Evolutionary conservation across 1,140 invertebrate genomes (phyloP).

Genomic region (Achroia grisella): DNA sequence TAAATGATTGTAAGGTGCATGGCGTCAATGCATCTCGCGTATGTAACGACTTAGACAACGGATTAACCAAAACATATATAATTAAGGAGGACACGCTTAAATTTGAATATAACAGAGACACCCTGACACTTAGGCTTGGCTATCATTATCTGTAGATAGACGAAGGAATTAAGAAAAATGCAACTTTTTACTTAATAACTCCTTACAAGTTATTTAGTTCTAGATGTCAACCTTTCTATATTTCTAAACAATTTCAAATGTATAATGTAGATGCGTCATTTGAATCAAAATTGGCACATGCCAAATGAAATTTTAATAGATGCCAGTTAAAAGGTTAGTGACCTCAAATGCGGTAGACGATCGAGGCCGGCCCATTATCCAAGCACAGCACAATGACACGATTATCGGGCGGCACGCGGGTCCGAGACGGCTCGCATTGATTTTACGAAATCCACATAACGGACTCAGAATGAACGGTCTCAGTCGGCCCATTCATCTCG

Average conservation of each 20-base stretch:
- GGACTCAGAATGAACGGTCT: constrained; percentile 60
- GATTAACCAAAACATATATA: too few relatives aligned
- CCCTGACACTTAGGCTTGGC: too few relatives aligned
- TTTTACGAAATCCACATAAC: constrained; percentile 70
- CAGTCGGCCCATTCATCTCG: constrained; percentile 69
- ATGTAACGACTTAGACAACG: too few relatives aligned
- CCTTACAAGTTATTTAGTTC: too few relatives aligned
- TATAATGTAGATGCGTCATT: too few relatives aligned
- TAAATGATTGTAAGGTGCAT: constrained; percentile 24
- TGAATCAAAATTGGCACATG: constrained; percentile 25
- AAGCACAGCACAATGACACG: constrained; percentile 59
- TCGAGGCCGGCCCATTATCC: constrained; percentile 43
- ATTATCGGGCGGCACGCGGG: constrained; percentile 46
- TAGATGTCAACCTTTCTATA: too few relatives aligned
- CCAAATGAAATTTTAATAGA: constrained; percentile 52
- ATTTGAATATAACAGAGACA: too few relatives aligned
- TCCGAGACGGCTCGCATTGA: constrained; percentile 61
- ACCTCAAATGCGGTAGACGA: constrained; percentile 35
- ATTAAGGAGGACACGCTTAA: too few relatives aligned
- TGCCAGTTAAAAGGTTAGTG: constrained; percentile 43
- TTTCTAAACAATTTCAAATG: too few relatives aligned
- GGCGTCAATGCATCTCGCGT: background rate
- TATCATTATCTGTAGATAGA: too few relatives aligned
- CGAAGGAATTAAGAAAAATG: too few relatives aligned
- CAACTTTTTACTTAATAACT: too few relatives aligned